These are phyloP conservation scores for Conger conger DNA, from an alignment of 2,113 vertebrate species.

Conservation along the genomic window DNA sequence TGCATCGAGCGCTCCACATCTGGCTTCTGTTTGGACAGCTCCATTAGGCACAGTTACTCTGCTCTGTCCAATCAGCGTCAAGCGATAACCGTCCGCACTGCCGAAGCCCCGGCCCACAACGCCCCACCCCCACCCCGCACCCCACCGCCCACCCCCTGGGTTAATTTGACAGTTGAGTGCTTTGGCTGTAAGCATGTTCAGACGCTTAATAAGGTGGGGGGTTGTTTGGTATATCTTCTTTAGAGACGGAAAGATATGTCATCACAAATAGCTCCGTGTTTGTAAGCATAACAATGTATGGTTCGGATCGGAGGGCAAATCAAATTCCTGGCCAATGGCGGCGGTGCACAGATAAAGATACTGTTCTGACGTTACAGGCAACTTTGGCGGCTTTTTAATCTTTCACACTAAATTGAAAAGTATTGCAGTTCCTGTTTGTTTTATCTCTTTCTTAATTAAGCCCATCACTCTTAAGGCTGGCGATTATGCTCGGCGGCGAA, in stretches of 20 bases:
- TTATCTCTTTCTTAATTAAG: background rate
- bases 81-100: slow-evolving; percentile 11
- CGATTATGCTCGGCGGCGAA: background rate
- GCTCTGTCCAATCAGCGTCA: slow-evolving; percentile 26
- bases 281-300: background rate
- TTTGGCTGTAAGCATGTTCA: background rate
- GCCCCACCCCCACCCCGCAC: slow-evolving; percentile 16
- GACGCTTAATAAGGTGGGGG: background rate
- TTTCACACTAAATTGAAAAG: no score
- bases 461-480: background rate
- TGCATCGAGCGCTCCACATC: slow-evolving; percentile 2
- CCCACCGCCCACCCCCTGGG: background rate
- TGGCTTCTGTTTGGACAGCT: slow-evolving; percentile 32
- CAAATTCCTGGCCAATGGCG: no score
- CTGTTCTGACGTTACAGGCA: no score
- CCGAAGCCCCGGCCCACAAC: slow-evolving; percentile 32
- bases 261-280: background rate
- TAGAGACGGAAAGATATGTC: background rate
- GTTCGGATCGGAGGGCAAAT: no score
- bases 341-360: no score
- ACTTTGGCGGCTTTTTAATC: no score
- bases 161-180: background rate
- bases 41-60: slow-evolving; percentile 23
- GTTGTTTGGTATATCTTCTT: background rate
- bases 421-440: background rate